phyloP scores from a whole-genome alignment of 2,113 vertebrate genomes.

The Prietella phreatophila region DNA sequence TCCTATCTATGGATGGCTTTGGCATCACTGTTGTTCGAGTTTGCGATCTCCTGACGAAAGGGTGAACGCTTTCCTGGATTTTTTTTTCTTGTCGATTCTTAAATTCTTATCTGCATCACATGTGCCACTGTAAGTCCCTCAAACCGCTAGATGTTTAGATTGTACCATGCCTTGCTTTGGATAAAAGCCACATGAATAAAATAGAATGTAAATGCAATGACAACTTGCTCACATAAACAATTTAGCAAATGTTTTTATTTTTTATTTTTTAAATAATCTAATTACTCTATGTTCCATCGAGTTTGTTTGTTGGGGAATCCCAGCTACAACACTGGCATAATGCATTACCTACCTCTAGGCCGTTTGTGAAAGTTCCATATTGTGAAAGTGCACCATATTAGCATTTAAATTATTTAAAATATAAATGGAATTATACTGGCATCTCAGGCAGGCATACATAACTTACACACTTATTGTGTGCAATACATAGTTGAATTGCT shows the following conservation, averaged over 20 bases:
- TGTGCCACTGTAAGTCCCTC: neutral
- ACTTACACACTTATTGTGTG: neutral
- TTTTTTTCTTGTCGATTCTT: neutral
- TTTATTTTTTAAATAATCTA: neutral
- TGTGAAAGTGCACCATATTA: neutral
- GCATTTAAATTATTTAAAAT: neutral
- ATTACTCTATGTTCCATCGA: neutral
- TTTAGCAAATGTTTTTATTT: neutral
- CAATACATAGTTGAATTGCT: neutral
- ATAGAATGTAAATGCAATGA: neutral
- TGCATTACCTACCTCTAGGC: neutral
- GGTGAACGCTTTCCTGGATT: neutral
- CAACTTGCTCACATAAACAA: neutral
- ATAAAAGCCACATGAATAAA: neutral
- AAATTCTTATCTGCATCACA: neutral
- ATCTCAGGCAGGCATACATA: neutral
- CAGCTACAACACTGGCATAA: too few species aligned
- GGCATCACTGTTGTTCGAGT: neutral
- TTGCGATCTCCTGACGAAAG: too few species aligned
- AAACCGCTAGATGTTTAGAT: neutral
- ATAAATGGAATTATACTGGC: neutral
- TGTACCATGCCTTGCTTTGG: neutral
- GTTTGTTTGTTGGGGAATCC: neutral
- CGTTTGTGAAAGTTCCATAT: neutral
- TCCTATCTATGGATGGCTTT: neutral